Conservation (phyloP, 37 sponge, comb jelly and placozoan species). For the Theonella swinhoei region DNA sequence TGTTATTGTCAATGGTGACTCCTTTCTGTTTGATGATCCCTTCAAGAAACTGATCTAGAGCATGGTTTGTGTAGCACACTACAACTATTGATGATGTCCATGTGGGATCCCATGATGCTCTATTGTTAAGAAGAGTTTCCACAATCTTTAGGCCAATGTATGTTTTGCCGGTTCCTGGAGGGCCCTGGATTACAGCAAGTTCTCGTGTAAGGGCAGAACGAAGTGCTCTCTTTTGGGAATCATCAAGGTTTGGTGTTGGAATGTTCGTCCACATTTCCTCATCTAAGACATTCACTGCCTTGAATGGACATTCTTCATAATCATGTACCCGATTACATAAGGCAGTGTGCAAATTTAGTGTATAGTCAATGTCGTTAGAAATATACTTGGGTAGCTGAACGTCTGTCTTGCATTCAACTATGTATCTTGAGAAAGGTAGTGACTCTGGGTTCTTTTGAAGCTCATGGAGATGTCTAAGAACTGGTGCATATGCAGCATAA, state of each 20-base stretch:
- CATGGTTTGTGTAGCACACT: conserved; percentile 78
- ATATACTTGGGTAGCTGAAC: background rate
- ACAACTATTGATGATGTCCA: conserved; percentile 30
- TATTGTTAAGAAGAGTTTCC: conserved; percentile 35
- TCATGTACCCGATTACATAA: background rate
- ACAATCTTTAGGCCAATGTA: conserved; percentile 68
- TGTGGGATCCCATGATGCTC: conserved; percentile 3
- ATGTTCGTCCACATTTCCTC: background rate
- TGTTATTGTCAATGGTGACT: background rate
- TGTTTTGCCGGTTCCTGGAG: conserved; percentile 88
- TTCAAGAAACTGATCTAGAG: conserved; percentile 77
- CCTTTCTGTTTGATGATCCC: conserved; percentile 12
- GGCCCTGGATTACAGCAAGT: conserved; percentile 74
- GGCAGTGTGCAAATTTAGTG: background rate
- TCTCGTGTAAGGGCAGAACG: conserved; percentile 48
- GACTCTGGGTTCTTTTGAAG: conserved; percentile 3
- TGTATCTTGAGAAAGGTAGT: conserved; percentile 14
- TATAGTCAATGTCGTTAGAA: background rate
- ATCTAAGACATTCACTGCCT: background rate
- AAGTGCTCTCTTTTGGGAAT: conserved; percentile 48
- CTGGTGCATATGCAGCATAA: conserved; percentile 70
- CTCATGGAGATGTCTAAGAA: conserved; percentile 34
- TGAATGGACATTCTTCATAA: background rate
- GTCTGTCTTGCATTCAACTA: background rate
- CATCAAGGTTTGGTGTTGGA: conserved; percentile 22